Conservation (phyloP, 2,113 vertebrate genomes). For the Aphyosemion australe region DNA sequence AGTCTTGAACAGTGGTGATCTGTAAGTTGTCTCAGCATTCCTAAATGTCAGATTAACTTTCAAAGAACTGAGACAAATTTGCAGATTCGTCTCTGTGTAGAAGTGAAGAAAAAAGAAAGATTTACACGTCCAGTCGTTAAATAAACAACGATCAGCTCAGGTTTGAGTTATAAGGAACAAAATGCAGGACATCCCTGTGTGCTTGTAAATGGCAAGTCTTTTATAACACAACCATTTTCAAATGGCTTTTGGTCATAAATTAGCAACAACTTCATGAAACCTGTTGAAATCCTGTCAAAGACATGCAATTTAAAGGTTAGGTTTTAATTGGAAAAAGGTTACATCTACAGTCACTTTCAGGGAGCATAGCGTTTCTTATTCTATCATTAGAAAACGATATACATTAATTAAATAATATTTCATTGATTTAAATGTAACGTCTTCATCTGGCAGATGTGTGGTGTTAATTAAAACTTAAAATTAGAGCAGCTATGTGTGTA, state of each 20-base stretch:
- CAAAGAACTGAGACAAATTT: conserved; percentile 15
- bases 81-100: conserved; percentile 7
- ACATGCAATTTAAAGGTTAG: neutral
- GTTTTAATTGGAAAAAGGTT: no score
- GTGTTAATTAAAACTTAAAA: no score
- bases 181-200: neutral
- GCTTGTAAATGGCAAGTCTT: neutral
- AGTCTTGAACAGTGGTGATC: conserved; percentile 43
- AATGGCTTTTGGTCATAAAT: neutral
- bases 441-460: no score
- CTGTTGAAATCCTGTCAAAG: neutral
- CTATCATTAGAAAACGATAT: no score
- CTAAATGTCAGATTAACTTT: conserved; percentile 60
- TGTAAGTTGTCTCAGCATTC: conserved; percentile 43
- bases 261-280: neutral
- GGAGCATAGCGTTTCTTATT: no score
- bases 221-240: neutral
- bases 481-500: no score
- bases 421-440: no score
- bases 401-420: no score
- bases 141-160: neutral
- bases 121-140: conserved; percentile 23
- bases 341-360: no score
- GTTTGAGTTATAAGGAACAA: neutral
- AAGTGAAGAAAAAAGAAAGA: conserved; percentile 2